Evolutionary conservation across 2,797 vertebrate genomes (phyloP), one percentile per base, ranked within the genome.

Genomic region (Selene dorsalis): DNA sequence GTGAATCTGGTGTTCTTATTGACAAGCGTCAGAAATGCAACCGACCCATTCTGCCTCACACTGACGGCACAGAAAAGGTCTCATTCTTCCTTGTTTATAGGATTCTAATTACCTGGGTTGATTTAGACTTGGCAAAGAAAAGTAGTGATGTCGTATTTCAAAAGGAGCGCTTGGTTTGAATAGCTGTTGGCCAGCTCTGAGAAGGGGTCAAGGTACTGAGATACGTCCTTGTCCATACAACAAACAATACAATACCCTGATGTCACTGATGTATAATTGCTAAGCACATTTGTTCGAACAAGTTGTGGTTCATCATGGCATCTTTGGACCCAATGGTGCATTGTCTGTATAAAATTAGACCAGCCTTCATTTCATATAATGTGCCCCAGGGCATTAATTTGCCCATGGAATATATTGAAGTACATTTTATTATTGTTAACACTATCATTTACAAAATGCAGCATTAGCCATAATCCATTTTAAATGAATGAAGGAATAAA

Each of bases 171-270:
- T 57, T 38, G 69, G 74, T 73, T 79, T 93, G 88, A 92, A 93
- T 90, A 91, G 90, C 85, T 80, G 77, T 79, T 78, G 86, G 84
- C 82, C 77, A 39, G 77, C 83, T 79, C 71, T 45, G 69, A 85
- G 82, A 75, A 84, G 74, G 82, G 90, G 88, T 92, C 92, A 93
- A 91, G 89, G 92, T 82, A 83, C 79, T 2, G 86, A 85, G 82
- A 88, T 63, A 83, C 1, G 84, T 91, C 87, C 90, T 93, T 90
- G 90, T 84, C 73, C 67, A 60, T 55, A 65, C 58, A 82, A 77
- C 84, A 69, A 88, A 83, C 75, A 83, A 82, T 84, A 86, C 75
- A 85, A 85, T 80, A 82, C 69, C 61, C 68, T 62, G 48, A 84
- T 90, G 88, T 85, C 77, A 62, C 75, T 2, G 69, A 87, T 75